Conservation (phyloP, 2,888 invertebrate species). For the Drosophila eohydei region DNA sequence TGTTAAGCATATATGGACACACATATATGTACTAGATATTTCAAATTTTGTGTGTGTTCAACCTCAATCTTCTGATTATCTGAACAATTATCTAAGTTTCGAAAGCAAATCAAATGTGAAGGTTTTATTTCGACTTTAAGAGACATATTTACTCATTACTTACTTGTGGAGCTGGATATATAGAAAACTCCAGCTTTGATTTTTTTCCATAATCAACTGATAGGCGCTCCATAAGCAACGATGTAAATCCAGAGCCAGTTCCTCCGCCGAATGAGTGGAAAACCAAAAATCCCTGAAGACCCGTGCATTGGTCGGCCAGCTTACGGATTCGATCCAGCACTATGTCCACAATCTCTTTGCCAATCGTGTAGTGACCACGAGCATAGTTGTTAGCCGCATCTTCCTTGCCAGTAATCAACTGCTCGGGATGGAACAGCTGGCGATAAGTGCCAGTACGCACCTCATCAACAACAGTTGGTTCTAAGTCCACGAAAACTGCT, state of each 20-base stretch:
- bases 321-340: constrained; percentile 93
- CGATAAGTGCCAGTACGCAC: constrained; percentile 93
- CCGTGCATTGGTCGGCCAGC: constrained; percentile 94
- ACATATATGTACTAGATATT: neutral
- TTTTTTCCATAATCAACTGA: constrained; percentile 97
- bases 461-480: constrained; percentile 97
- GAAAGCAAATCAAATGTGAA: neutral
- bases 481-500: constrained; percentile 95
- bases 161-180: constrained; percentile 97
- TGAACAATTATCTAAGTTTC: neutral
- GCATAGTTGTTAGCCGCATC: constrained; percentile 98
- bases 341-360: constrained; percentile 94
- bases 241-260: constrained; percentile 96
- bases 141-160: constrained; percentile 46
- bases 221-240: constrained; percentile 95
- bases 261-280: constrained; percentile 96
- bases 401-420: constrained; percentile 96
- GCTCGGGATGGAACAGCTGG: constrained; percentile 95
- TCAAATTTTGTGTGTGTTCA: neutral
- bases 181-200: constrained; percentile 96
- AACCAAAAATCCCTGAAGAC: constrained; percentile 94
- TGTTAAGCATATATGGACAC: neutral
- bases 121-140: no score
- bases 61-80: neutral
- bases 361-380: constrained; percentile 97